phyloP scores from a whole-genome alignment of 2,113 vertebrate genomes.

The Chaetorhynchus papuensis region DNA sequence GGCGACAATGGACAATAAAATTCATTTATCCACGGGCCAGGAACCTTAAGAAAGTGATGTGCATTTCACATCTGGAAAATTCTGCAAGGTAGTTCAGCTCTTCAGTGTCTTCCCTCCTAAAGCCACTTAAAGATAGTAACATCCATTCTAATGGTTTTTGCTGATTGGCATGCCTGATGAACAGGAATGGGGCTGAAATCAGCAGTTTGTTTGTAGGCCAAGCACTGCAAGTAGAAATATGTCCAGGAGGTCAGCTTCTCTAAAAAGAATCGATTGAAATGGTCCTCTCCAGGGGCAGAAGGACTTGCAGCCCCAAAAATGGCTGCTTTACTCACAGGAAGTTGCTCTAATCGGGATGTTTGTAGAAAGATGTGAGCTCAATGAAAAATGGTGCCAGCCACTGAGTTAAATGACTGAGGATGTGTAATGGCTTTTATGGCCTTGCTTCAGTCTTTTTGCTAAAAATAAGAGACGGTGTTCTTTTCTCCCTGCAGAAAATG shows the following conservation, averaged over 20 bases:
- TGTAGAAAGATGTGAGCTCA: neutral
- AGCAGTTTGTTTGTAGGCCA: neutral
- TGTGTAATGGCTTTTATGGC: neutral
- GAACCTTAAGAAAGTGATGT: neutral
- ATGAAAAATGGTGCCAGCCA: neutral
- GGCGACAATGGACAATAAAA: neutral
- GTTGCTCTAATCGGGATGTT: neutral
- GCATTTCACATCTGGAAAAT: neutral
- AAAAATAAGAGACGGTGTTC: neutral
- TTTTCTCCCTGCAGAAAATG: neutral
- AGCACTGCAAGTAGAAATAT: neutral
- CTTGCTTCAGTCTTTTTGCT: neutral
- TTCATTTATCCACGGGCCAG: neutral
- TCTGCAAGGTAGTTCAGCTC: neutral
- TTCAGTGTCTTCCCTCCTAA: neutral
- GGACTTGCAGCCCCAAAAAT: neutral
- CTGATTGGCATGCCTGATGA: neutral
- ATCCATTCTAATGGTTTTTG: neutral
- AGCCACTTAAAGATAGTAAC: neutral
- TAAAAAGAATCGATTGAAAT: neutral
- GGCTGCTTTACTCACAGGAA: neutral
- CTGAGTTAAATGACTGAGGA: slow-evolving; percentile 2
- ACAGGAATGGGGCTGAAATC: neutral
- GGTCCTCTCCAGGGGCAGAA: neutral
- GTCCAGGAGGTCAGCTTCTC: neutral